phyloP scores from a whole-genome alignment of 1,140 invertebrate species.

The Coenobita brevimanus region DNA sequence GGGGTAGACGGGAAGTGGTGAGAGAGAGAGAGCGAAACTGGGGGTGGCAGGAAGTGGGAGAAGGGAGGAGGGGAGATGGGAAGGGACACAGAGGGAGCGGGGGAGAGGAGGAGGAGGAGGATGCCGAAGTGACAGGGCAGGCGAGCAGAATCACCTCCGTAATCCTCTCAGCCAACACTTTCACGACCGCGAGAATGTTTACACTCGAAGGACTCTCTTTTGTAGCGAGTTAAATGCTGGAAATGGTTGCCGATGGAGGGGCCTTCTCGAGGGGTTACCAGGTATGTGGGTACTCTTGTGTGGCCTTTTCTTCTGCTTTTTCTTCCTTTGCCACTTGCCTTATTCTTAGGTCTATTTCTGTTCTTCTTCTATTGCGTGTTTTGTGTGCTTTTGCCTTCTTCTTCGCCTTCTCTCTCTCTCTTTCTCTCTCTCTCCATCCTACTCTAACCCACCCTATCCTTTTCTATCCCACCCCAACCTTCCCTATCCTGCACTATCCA shows the following conservation, averaged over 20 bases:
- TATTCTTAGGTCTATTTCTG: not conserved
- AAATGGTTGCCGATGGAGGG: constrained; percentile 23
- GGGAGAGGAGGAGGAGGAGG: not conserved
- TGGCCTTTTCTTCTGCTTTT: not conserved
- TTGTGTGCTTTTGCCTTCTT: not conserved
- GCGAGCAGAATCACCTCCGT: constrained; percentile 53
- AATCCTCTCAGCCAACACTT: constrained; percentile 57
- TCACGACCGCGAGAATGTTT: constrained; percentile 58
- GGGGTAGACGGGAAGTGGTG: too few species aligned
- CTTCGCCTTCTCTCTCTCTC: not conserved
- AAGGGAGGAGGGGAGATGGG: too few species aligned
- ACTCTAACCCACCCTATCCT: constrained; percentile 28
- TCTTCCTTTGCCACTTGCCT: not conserved
- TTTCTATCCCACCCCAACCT: constrained; percentile 22
- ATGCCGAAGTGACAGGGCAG: constrained; percentile 27
- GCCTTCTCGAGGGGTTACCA: too few species aligned
- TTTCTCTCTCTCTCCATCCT: constrained; percentile 12
- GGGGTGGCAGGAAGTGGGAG: too few species aligned
- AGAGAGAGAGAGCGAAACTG: too few species aligned
- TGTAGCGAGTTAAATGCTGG: constrained; percentile 55
- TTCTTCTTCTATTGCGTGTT: not conserved
- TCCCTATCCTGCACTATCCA: not conserved
- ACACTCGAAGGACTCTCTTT: constrained; percentile 53
- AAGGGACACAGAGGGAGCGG: not conserved
- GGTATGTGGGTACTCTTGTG: too few species aligned